Base-by-base conservation (phyloP, 1,140 invertebrate species). In the Eupristina koningsbergeri region DNA sequence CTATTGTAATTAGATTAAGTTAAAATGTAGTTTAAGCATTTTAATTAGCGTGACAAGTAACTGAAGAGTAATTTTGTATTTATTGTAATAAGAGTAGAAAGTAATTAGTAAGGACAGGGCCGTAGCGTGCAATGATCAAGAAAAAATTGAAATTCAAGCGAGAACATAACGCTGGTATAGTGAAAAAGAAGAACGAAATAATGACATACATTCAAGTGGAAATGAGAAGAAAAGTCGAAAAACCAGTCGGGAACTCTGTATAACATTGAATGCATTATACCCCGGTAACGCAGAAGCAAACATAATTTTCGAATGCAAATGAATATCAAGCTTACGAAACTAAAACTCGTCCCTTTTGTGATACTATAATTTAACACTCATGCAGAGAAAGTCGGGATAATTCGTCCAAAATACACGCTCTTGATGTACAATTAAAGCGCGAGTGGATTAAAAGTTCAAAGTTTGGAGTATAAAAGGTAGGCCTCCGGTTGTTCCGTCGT, bases 251-350 rank as follows among this genome's bases (percentile, higher is more conserved):
- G 53, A 77, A 63, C 41, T 15, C 34, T 39, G 64, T 67, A 36
- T n/a, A 41, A n/a, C 39, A 78, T 34, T 22, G 26, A 63, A 61
- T n/a, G 45, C 17, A 77, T 63, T 77, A 26, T 61, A 50, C 17
- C 19, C 64, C 29, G 26, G 7, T 17, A 1, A 22, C 13, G 61
- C 8, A 22, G 58, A 29, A 69, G 41, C 41, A 74, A 81, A 64
- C 29, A 75, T n/a, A 74, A 82, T 82, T 82, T 82, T 50, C 41
- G 17, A 67, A 75, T 75, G 80, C 71, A 82, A 82, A 82, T 75
- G 53, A 64, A 50, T 64, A 64, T 45, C 36, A 45, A 81, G 36
- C 34, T 58, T 80, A 64, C 50, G 76, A 29, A 39, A 8, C 31
- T 67, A 58, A n/a, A 77, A 45, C n/a, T 19, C 13, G 29, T n/a